Evolutionary conservation across 1,140 invertebrate species (phyloP).

Genomic region (Trichonephila clavata): DNA sequence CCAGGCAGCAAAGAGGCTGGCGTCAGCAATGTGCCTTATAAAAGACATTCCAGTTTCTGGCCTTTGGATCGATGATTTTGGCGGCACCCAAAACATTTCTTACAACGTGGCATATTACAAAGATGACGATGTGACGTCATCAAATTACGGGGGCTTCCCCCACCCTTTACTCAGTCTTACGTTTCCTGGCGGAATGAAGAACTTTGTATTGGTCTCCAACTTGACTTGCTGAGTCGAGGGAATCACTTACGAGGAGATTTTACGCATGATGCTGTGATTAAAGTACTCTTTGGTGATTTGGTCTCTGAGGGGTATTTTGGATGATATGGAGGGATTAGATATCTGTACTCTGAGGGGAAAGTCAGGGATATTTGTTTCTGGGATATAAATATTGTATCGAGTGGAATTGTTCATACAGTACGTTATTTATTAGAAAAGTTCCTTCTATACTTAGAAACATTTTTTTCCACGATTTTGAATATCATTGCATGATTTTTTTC

Average conservation of each 20-base stretch:
- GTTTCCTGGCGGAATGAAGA: not conserved
- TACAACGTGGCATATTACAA: constrained; percentile 37
- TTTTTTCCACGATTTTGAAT: no score
- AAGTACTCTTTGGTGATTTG: not conserved
- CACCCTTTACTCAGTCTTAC: not conserved
- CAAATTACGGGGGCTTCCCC: constrained; percentile 16
- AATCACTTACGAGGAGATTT: not conserved
- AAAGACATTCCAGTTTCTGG: constrained; percentile 1
- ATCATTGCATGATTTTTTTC: no score
- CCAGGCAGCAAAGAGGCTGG: not conserved
- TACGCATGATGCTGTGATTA: not conserved
- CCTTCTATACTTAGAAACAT: no score
- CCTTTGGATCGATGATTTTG: constrained; percentile 37
- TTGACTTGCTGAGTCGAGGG: not conserved
- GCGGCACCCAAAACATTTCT: constrained; percentile 47
- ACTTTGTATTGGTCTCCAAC: not conserved
- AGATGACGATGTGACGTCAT: constrained; percentile 46
- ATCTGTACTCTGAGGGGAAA: not conserved
- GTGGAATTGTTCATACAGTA: no score
- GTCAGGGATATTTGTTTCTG: not conserved
- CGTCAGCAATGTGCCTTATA: constrained; percentile 16
- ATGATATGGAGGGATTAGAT: not conserved
- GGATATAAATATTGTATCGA: no score
- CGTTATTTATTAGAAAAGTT: no score
- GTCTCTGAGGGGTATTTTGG: not conserved